These are phyloP conservation scores for Penaeus indicus DNA, from an alignment of 1,140 invertebrate species.

Conservation along the genomic window DNA sequence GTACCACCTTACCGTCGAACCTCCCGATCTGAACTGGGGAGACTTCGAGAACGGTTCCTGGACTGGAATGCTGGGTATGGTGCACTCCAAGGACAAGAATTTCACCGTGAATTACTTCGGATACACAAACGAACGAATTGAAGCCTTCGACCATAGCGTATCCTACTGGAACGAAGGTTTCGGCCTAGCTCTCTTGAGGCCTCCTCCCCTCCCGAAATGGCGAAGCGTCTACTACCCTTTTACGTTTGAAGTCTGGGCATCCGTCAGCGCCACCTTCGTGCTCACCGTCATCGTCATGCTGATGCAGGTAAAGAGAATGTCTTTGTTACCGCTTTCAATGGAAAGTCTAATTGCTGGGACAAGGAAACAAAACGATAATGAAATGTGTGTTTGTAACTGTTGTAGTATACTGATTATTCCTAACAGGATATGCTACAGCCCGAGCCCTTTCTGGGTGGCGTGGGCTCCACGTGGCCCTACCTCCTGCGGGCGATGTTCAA, in stretches of 20 bases:
- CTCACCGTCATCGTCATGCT: background rate
- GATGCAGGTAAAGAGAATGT: background rate
- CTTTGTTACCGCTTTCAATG: background rate
- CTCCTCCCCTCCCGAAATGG: conserved; percentile 21
- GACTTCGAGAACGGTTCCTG: conserved; percentile 49
- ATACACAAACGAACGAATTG: conserved; percentile 21
- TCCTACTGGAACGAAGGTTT: conserved; percentile 47
- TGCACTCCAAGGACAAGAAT: conserved; percentile 32
- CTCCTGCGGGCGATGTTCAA: conserved; percentile 16
- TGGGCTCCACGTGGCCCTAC: conserved; percentile 1
- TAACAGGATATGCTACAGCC: background rate
- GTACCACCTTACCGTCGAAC: conserved; percentile 27
- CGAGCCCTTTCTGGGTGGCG: background rate
- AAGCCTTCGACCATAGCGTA: conserved; percentile 22
- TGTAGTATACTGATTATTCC: background rate
- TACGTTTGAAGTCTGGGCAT: conserved; percentile 12
- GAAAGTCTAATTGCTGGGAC: background rate
- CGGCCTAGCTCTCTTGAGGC: conserved; percentile 10
- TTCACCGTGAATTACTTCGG: conserved; percentile 44
- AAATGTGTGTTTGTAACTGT: background rate
- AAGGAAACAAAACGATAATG: background rate
- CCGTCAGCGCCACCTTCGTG: background rate
- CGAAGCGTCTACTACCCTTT: conserved; percentile 41
- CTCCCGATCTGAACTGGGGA: conserved; percentile 45
- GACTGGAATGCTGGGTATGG: conserved; percentile 43